Evolutionary conservation across 1,140 invertebrate genomes (phyloP).

Genomic region (Centruroides vittatus): DNA sequence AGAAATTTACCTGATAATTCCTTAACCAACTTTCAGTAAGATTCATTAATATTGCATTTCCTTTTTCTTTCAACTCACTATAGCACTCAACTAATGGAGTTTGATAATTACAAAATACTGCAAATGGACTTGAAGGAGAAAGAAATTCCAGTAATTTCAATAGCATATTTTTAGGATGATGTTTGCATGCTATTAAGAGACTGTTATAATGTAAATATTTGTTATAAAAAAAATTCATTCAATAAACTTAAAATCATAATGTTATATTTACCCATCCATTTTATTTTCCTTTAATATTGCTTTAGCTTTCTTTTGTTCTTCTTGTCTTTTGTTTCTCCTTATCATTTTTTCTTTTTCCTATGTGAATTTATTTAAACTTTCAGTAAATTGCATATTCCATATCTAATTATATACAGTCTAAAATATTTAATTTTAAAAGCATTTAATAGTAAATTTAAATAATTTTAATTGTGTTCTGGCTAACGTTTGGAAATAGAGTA

Average conservation of each 20-base stretch:
- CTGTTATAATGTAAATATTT: constrained; percentile 24
- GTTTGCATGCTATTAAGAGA: constrained; percentile 61
- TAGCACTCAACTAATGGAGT: constrained; percentile 68
- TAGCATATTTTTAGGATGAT: constrained; percentile 66
- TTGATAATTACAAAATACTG: constrained; percentile 58
- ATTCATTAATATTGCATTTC: constrained; percentile 53
- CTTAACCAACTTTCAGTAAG: constrained; percentile 74
- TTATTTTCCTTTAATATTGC: constrained; percentile 22
- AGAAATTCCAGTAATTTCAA: constrained; percentile 53
- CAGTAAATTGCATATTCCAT: too few species aligned
- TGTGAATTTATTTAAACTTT: too few species aligned
- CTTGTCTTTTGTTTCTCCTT: not conserved
- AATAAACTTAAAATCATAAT: too few species aligned
- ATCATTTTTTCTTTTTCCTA: not conserved
- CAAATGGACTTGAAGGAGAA: constrained; percentile 60
- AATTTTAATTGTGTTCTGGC: too few species aligned
- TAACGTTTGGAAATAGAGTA: too few species aligned
- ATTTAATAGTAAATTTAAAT: too few species aligned
- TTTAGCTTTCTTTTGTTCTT: constrained; percentile 6
- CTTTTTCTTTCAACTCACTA: constrained; percentile 47
- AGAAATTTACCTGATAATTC: constrained; percentile 52
- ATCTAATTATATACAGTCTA: too few species aligned
- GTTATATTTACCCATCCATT: constrained; percentile 37
- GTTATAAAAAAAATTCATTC: too few species aligned
- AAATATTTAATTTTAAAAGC: too few species aligned